Percentiles rank a stretch among this genome's conserved stretches.
Conservation (phyloP, 2,888 invertebrate species). For the Chloroclystis v-ata region DNA sequence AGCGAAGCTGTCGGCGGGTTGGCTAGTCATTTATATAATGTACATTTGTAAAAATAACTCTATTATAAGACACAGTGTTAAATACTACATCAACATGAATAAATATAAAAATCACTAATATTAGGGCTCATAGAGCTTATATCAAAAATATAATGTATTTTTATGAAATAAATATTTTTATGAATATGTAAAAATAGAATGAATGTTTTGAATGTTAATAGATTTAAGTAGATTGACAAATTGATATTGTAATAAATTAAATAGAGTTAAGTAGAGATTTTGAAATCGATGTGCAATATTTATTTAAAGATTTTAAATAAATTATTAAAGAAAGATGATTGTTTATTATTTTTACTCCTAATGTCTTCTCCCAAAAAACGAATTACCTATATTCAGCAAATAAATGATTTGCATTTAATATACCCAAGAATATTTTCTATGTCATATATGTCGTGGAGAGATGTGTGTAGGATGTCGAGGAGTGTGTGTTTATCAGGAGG, state of each 20-base stretch:
- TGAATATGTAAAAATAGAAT: background rate
- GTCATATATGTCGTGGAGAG: no score
- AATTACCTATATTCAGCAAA: no score
- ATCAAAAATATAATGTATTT: conserved; percentile 4
- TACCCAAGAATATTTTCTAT: no score
- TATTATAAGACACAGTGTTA: no score
- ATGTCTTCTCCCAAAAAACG: no score
- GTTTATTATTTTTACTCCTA: background rate
- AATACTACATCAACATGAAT: no score
- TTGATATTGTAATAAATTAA: conserved; percentile 8
- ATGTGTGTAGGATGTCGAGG: no score
- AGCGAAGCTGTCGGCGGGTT: no score
- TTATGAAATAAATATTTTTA: conserved; percentile 2
- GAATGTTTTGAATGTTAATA: background rate
- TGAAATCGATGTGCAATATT: conserved; percentile 22
- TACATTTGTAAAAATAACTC: no score
- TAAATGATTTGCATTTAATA: no score
- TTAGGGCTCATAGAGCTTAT: conserved; percentile 7
- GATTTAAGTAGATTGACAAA: conserved; percentile 3
- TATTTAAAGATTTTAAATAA: conserved; percentile 25
- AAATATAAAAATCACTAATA: background rate
- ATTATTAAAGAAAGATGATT: conserved; percentile 1
- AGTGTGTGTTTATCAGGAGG: no score
- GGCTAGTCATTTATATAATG: no score
- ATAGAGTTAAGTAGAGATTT: conserved; percentile 10